phyloP scores from a whole-genome alignment of 2,797 vertebrate genomes.

The Lepidocolaptes lacrymiger region DNA sequence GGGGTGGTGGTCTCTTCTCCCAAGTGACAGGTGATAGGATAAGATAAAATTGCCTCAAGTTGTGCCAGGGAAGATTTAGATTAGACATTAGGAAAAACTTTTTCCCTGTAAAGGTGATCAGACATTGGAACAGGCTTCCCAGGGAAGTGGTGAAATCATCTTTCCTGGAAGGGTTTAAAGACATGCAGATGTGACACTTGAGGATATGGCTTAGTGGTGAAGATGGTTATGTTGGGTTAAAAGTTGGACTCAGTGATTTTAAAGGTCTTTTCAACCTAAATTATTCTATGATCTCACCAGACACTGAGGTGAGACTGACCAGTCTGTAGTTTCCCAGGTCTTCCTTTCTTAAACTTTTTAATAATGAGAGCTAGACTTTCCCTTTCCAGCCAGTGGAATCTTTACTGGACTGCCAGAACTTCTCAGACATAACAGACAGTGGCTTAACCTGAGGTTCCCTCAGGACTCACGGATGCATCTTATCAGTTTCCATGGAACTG shows the following conservation, averaged over 20 bases:
- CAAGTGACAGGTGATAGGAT: no score
- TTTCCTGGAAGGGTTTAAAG: neutral
- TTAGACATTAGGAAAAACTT: neutral
- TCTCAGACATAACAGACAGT: neutral
- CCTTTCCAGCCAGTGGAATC: neutral
- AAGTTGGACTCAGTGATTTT: neutral
- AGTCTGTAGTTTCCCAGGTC: neutral
- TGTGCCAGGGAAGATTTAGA: neutral
- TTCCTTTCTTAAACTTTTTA: neutral
- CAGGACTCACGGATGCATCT: neutral
- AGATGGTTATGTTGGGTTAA: neutral
- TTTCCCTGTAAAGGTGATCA: no score
- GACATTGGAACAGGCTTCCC: neutral
- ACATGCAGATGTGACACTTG: no score
- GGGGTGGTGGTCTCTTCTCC: neutral
- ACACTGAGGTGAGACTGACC: neutral
- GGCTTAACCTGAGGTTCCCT: neutral
- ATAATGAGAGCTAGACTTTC: neutral
- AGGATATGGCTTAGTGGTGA: neutral
- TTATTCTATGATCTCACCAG: neutral
- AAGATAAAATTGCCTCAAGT: neutral
- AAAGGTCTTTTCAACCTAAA: neutral
- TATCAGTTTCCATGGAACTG: neutral
- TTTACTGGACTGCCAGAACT: neutral
- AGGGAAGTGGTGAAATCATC: neutral